These are phyloP conservation scores for Dipodomys merriami DNA, from an alignment of 2,113 vertebrate genomes.

Conservation along the genomic window DNA sequence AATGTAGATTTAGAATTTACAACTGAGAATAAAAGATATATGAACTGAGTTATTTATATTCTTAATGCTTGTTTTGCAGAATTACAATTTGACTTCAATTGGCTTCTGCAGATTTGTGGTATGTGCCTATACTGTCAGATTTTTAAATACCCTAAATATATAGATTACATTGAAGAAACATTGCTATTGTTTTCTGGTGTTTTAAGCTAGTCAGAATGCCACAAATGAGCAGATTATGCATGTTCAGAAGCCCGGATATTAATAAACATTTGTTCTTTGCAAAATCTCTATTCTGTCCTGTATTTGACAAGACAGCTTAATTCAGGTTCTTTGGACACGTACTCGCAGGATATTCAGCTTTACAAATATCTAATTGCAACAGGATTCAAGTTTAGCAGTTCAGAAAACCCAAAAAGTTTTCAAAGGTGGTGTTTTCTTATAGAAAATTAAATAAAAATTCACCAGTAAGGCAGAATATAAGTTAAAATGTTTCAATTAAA, in stretches of 20 bases:
- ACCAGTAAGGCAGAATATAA: not conserved
- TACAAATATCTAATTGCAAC: not conserved
- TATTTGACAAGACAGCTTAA: not conserved
- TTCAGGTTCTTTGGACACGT: not conserved
- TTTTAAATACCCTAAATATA: not conserved
- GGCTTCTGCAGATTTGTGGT: not conserved
- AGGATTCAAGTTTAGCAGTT: not conserved
- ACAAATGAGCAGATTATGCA: not conserved
- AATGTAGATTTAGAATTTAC: conserved; percentile 24
- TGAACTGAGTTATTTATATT: not conserved
- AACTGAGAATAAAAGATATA: conserved; percentile 1
- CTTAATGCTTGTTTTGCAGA: not conserved
- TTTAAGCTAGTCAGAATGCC: conserved; percentile 25
- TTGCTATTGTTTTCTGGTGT: not conserved
- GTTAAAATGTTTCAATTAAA: conserved; percentile 48
- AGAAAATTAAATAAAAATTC: not conserved
- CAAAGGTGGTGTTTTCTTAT: not conserved
- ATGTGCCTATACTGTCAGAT: not conserved
- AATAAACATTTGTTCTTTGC: not conserved
- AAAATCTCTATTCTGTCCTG: not conserved
- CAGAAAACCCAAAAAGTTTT: not conserved
- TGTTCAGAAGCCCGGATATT: not conserved
- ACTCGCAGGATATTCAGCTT: not conserved
- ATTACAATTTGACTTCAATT: conserved; percentile 22
- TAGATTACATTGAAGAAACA: not conserved